A percentile compares a stretch with the other conserved stretches of the same genome.
These are phyloP conservation scores for Myopa testacea DNA, from an alignment of 2,888 invertebrate species.

Conservation along the genomic window DNA sequence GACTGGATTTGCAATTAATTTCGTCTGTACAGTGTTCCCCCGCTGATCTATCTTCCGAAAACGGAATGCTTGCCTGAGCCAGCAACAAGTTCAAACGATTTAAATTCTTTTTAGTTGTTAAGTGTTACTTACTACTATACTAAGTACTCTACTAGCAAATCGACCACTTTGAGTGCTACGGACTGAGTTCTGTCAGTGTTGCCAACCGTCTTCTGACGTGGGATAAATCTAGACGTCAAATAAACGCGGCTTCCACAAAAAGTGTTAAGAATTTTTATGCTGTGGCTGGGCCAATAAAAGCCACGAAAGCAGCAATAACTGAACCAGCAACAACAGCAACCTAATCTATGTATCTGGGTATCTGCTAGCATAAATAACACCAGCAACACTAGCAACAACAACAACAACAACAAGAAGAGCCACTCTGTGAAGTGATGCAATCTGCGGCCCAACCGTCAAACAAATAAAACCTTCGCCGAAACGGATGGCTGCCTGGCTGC, in stretches of 20 bases:
- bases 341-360: background rate
- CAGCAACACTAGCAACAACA: background rate
- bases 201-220: background rate
- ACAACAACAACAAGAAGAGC: background rate
- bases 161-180: no score
- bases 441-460: background rate
- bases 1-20: slow-evolving; percentile 14
- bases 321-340: background rate
- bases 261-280: slow-evolving; percentile 9
- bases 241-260: slow-evolving; percentile 7
- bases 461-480: background rate
- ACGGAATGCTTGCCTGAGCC: no score
- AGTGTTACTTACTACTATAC: no score
- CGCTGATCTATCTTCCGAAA: no score
- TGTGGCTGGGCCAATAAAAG: slow-evolving; percentile 1
- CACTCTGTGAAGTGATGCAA: slow-evolving; percentile 27
- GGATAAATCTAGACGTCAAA: background rate
- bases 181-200: background rate
- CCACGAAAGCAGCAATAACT: background rate
- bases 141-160: no score
- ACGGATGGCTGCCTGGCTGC: background rate
- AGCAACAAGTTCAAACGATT: no score
- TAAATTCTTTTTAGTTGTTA: no score
- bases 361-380: slow-evolving; percentile 4
- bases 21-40: background rate